A percentile compares a stretch with the other conserved stretches of the same genome.
These are phyloP conservation scores for Petaurus breviceps DNA, from an alignment of 2,113 vertebrate genomes.

Conservation along the genomic window DNA sequence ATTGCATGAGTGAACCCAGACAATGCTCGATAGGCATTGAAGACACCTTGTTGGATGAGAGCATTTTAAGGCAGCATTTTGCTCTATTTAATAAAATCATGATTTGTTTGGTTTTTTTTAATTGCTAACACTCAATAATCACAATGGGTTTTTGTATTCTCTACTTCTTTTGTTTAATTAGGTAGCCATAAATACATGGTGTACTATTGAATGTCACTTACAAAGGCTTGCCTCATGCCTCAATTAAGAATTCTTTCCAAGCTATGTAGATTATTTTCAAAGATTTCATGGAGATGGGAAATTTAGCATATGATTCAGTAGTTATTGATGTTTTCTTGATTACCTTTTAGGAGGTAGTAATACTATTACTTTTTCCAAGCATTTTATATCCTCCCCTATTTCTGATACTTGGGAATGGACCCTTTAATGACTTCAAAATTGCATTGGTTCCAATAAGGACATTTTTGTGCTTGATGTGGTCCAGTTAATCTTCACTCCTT, in stretches of 20 bases:
- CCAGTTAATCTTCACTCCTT: background rate
- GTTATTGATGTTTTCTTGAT: background rate
- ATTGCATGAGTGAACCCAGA: background rate
- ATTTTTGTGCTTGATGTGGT: background rate
- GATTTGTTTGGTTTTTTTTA: background rate
- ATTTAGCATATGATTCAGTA: background rate
- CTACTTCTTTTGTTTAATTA: background rate
- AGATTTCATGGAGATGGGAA: background rate
- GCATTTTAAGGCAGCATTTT: background rate
- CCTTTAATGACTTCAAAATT: background rate
- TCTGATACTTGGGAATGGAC: background rate
- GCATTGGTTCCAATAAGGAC: background rate
- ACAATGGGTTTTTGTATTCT: background rate
- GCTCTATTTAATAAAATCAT: background rate
- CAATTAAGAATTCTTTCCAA: background rate
- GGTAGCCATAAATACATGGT: background rate
- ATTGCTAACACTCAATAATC: background rate
- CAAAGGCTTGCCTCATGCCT: background rate
- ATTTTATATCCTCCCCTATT: background rate
- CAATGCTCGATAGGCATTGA: background rate
- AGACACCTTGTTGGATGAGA: background rate
- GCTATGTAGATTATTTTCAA: background rate
- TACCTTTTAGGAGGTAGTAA: background rate
- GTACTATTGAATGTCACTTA: background rate
- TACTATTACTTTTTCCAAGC: background rate